Percentiles rank a stretch among this genome's conserved stretches.
Conservation (phyloP, 2,888 invertebrate species). For the Epinotia bilunana region DNA sequence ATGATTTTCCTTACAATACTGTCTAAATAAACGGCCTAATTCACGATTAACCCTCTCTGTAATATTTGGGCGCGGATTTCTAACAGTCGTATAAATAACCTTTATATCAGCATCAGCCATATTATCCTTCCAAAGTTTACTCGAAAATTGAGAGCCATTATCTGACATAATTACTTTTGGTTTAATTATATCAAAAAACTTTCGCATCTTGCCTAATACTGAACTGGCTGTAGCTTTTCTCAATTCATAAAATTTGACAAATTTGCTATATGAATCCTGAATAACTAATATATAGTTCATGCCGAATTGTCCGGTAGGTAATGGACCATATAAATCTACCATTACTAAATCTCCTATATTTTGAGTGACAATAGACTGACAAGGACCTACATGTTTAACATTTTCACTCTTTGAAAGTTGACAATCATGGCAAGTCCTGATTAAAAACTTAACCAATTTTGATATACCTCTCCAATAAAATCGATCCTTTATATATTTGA, state of each 20-base stretch:
- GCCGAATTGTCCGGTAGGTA: not conserved
- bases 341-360: constrained; percentile 1
- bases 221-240: not conserved
- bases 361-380: not conserved
- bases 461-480: constrained; percentile 47
- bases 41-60: not conserved
- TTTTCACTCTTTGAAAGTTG: constrained; percentile 46
- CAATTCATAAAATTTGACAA: not conserved
- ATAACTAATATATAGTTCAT: not conserved
- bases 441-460: constrained; percentile 20
- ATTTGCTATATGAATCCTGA: not conserved
- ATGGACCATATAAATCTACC: not conserved
- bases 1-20: not conserved
- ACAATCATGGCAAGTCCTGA: constrained; percentile 47
- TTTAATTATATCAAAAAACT: not conserved
- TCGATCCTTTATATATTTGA: constrained; percentile 46
- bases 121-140: not conserved
- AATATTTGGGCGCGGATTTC: not conserved
- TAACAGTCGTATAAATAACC: not conserved
- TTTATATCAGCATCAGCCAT: not conserved
- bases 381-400: constrained; percentile 40
- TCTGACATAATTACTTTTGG: constrained; percentile 1
- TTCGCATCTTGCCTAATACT: not conserved
- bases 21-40: not conserved
- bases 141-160: not conserved